These are phyloP conservation scores for Pollimyrus isidori DNA, from an alignment of 2,113 vertebrate genomes.

Conservation along the genomic window DNA sequence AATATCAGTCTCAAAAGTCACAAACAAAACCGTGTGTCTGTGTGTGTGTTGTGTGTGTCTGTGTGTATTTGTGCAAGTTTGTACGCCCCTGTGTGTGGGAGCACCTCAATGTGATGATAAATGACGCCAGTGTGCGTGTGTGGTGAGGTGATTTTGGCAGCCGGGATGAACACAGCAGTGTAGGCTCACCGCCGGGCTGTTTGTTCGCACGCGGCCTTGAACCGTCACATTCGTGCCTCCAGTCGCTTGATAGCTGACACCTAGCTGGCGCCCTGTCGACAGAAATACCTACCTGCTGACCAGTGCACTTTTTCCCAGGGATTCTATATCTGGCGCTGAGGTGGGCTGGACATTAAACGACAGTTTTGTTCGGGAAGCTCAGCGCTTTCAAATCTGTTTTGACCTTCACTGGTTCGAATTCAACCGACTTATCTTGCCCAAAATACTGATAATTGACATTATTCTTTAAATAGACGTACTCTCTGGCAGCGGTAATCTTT, in stretches of 20 bases:
- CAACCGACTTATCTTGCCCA: constrained; percentile 39
- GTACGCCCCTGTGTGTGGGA: neutral
- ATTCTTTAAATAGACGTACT: neutral
- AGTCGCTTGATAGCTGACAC: neutral
- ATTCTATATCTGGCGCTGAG: constrained; percentile 54
- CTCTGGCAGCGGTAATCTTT: neutral
- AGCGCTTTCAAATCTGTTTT: constrained; percentile 46
- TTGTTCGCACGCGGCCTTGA: neutral
- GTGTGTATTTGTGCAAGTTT: neutral
- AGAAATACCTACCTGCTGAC: constrained; percentile 47
- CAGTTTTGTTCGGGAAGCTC: constrained; percentile 49
- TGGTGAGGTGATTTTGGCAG: neutral
- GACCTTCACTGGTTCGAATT: constrained; percentile 56
- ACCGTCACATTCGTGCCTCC: neutral
- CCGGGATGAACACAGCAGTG: neutral
- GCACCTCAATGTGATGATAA: neutral
- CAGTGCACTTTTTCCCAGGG: constrained; percentile 47
- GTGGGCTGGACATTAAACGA: constrained; percentile 55
- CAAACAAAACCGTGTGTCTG: no score
- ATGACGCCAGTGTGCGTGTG: neutral
- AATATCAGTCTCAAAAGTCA: no score
- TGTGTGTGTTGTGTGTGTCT: no score
- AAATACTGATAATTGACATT: constrained; percentile 5
- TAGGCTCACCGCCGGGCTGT: neutral
- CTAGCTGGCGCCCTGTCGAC: neutral